Evolutionary conservation across 92 coral and sea anemone species (phyloP), one percentile per base, ranked within the genome.

Genomic region (Phenganax subtilis): DNA sequence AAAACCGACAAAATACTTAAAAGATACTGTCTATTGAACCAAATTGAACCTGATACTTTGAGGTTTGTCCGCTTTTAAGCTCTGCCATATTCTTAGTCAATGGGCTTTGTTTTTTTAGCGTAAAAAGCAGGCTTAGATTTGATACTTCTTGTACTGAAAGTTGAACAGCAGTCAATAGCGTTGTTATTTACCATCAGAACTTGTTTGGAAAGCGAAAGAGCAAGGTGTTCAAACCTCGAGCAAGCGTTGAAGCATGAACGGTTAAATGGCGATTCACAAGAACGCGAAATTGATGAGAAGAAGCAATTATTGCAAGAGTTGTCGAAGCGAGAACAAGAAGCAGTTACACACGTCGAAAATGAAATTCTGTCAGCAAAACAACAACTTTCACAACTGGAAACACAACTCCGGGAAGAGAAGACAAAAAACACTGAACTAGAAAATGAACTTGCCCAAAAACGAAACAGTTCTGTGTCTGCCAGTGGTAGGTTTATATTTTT

Each of bases 231-330:
- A 16, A 94, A 94, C 83, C 88, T 91, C 37, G 88, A 83, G 28
- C 97, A 94, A 76, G 97, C 92, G 0, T 80, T 94, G 74, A 93
- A 94, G 80, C 89, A 89, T 7, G 98, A 94, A 75, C 92, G 97
- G 47, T 91, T 89, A 30, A 94, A 85, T 85, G 88, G 93, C 55
- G 92, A 80, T 83, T 88, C 90, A 69, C 88, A 82, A 86, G 96
- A 92, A 71, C 96, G 91, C 54, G 96, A 96, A 10, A 83, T 94
- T 8, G 92, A 90, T 59, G 77, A 89, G 25, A 92, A 91, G 75
- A 87, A 91, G 12, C 88, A 91, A 54, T 89, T 91, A 12, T 74
- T 86, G 29, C 92, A 89, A 57, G 92, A 92, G n/a, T 81, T 88
- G 65, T 82, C 90, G 68, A 84, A 72, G 72, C 88, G 91, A 54